phyloP scores from a whole-genome alignment of 64 coral and sea anemone species.

The Hydrozoanthus tunicans region DNA sequence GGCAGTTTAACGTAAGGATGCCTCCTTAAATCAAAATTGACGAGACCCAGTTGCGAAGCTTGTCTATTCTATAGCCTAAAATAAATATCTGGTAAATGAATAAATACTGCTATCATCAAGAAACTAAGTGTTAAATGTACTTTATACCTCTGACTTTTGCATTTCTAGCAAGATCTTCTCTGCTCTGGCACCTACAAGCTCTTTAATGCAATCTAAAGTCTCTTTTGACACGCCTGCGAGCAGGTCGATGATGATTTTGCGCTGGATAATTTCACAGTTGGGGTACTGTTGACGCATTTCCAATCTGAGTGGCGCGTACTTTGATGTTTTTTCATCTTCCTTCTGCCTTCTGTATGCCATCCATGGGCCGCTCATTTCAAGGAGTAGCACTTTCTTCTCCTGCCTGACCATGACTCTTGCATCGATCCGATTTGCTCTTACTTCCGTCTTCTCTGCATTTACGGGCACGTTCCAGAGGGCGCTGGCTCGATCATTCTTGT shows the following conservation, averaged over 20 bases:
- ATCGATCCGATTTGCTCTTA: neutral
- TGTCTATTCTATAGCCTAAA: too few species aligned
- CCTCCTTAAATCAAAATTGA: too few species aligned
- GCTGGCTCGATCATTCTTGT: too few species aligned
- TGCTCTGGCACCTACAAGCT: constrained; percentile 2
- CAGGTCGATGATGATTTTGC: neutral
- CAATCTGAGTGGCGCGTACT: neutral
- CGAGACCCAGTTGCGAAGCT: too few species aligned
- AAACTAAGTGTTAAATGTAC: neutral
- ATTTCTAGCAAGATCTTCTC: neutral
- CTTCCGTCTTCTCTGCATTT: neutral
- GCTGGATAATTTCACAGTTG: neutral
- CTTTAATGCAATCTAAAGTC: neutral
- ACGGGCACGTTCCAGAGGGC: neutral
- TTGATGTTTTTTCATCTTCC: neutral
- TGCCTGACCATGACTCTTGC: neutral
- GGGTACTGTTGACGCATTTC: neutral
- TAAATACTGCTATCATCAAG: too few species aligned
- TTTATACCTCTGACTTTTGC: neutral
- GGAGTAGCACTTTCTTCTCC: neutral
- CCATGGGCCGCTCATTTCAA: neutral
- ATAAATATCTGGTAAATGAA: too few species aligned
- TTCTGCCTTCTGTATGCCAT: neutral
- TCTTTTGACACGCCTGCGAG: neutral
- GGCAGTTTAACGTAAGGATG: too few species aligned